phyloP scores from a whole-genome alignment of 2,888 invertebrate genomes.

The Drosophila colorata region DNA sequence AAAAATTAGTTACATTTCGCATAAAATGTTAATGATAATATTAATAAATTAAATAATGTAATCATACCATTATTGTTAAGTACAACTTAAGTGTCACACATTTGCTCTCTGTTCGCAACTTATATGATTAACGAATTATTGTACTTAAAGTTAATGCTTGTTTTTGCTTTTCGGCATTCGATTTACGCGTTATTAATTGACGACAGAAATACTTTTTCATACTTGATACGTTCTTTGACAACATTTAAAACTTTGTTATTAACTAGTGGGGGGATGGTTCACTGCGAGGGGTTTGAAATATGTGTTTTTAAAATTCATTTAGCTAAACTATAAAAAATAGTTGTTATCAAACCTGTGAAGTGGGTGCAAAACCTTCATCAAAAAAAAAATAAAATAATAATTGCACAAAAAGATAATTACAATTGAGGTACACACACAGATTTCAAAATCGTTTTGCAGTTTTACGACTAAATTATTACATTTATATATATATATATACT shows the following conservation, averaged over 20 bases:
- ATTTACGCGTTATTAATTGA: conserved; percentile 47
- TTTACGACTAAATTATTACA: conserved; percentile 69
- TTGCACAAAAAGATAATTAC: conserved; percentile 68
- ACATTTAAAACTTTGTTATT: conserved; percentile 69
- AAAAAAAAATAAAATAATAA: conserved; percentile 49
- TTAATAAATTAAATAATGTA: conserved; percentile 74
- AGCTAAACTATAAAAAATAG: conserved; percentile 73
- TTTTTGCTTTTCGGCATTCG: conserved; percentile 33
- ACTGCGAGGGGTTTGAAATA: conserved; percentile 35
- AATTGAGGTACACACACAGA: conserved; percentile 80
- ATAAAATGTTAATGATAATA: conserved; percentile 40
- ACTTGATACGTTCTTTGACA: conserved; percentile 56
- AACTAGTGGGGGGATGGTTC: conserved; percentile 56
- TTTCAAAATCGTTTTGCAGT: conserved; percentile 73
- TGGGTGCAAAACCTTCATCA: conserved; percentile 48
- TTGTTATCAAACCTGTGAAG: conserved; percentile 51
- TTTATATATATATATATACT: conserved; percentile 42
- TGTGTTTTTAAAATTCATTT: conserved; percentile 69
- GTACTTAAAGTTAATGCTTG: conserved; percentile 57
- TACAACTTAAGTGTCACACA: conserved; percentile 71
- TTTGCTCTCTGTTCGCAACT: conserved; percentile 56
- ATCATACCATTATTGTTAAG: conserved; percentile 49
- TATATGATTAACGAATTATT: conserved; percentile 53
- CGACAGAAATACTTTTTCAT: conserved; percentile 54
- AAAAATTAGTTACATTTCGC: conserved; percentile 70